A percentile compares a stretch with the other conserved stretches of the same genome.
These are phyloP conservation scores for Alsophila aescularia DNA, from an alignment of 2,888 invertebrate genomes.

Conservation along the genomic window DNA sequence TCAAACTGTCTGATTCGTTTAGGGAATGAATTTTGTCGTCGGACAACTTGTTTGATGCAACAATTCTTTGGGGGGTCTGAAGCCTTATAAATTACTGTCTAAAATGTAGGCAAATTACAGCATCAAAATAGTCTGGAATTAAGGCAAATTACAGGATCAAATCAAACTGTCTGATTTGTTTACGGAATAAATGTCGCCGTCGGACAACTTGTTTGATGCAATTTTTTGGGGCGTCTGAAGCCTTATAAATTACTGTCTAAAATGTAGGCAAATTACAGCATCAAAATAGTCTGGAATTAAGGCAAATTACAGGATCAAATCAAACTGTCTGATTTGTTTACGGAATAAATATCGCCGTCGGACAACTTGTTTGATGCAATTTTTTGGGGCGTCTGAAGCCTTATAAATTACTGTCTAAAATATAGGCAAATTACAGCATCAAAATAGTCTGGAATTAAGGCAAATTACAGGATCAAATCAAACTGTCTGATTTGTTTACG, in stretches of 20 bases:
- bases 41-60: slow-evolving; percentile 12
- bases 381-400: neutral
- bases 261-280: too few species aligned
- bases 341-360: slow-evolving; percentile 12
- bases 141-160: slow-evolving; percentile 32
- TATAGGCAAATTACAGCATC: too few species aligned
- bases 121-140: slow-evolving; percentile 32
- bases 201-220: slow-evolving; percentile 13
- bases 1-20: slow-evolving; percentile 29
- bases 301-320: slow-evolving; percentile 33
- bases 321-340: slow-evolving; percentile 26
- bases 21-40: slow-evolving; percentile 11
- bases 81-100: too few species aligned
- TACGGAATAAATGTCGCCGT: slow-evolving; percentile 10
- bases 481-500: slow-evolving; percentile 23
- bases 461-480: slow-evolving; percentile 34
- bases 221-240: neutral
- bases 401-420: too few species aligned
- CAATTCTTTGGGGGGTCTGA: neutral
- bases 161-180: slow-evolving; percentile 31
- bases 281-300: slow-evolving; percentile 33
- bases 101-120: too few species aligned
- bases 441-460: slow-evolving; percentile 32
- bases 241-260: too few species aligned
- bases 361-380: slow-evolving; percentile 11